Evolutionary conservation across 2,797 vertebrate species (phyloP), one percentile per base, ranked within the genome.

Genomic region (Ibycter americanus): DNA sequence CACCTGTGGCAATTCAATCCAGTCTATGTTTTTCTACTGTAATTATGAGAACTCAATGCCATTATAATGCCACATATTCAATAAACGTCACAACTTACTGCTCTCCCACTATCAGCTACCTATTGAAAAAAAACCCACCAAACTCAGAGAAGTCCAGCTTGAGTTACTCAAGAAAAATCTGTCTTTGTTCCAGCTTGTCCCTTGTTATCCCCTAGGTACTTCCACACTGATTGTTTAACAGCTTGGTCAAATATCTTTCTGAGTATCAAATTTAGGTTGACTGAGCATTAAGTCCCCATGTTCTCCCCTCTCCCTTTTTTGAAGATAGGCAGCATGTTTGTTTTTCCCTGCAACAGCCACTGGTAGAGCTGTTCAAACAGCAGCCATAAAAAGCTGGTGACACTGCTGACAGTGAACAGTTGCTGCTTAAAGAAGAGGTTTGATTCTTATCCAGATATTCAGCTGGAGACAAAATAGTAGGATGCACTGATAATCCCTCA

Each of bases 251-350:
- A 95, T 95, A 96, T 65, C 89, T 93, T 91, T 78, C 96, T 58
- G 68, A 93, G 94, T 94, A 95, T 95, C 93, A 96, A 96, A 96
- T 96, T 95, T 95, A 95, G 94, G 91, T 62, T 94, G 96, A 93
- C 89, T 93, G 87, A 96, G 92, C 96, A 96, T 96, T 95, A 90
- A 92, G 76, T 95, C 68, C 61, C 84, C 63, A 3, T 90, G 93
- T 93, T 95, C 87, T 86, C 93, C 96, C 42, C 72, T 76, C 61
- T 91, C 46, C 58, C 47, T 90, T 93, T 96, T 96, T 83, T 32
- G 91, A 90, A 95, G 95, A 95, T 81, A 88, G 82, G 84, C 72
- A 95, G 87, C n/a, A 14, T 97, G 93, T 97, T 96, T 97, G 94
- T 94, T 96, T 96, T 97, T 97, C 95, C 92, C 68, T 96, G 87